phyloP scores from a whole-genome alignment of 2,888 invertebrate genomes.

The Orthonevra nobilis region DNA sequence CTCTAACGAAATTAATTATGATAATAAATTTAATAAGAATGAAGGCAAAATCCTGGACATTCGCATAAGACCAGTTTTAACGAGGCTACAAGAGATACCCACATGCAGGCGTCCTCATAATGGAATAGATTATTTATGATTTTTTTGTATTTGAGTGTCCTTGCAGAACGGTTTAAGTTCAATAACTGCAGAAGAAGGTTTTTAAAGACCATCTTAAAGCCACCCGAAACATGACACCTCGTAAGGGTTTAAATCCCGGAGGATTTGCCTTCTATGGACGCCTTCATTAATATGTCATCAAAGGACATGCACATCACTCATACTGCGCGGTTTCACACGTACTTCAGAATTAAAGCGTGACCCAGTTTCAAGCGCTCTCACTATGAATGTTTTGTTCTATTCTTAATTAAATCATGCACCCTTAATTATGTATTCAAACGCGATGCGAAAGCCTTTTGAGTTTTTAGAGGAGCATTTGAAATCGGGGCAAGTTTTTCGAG shows the following conservation, averaged over 20 bases:
- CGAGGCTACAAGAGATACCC: neutral
- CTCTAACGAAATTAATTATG: conserved; percentile 61
- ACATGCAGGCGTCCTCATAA: neutral
- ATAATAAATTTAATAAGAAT: conserved; percentile 64
- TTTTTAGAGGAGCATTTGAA: conserved; percentile 28
- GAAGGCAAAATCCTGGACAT: conserved; percentile 47
- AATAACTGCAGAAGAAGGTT: too few relatives aligned
- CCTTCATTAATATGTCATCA: too few relatives aligned
- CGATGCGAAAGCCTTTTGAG: neutral
- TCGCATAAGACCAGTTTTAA: conserved; percentile 27
- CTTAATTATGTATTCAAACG: neutral
- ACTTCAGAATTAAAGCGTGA: neutral
- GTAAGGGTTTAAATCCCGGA: too few relatives aligned
- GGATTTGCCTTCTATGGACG: too few relatives aligned
- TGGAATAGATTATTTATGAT: neutral
- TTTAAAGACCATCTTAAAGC: too few relatives aligned
- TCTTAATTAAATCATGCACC: conserved; percentile 29
- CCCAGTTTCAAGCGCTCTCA: neutral
- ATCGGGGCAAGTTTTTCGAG: conserved; percentile 12
- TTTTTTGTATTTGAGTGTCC: neutral
- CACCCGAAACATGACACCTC: too few relatives aligned
- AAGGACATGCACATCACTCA: conserved; percentile 11
- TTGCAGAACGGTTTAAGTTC: too few relatives aligned
- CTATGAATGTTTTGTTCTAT: neutral
- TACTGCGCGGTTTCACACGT: conserved; percentile 18